Base-by-base conservation (phyloP, 1,140 invertebrate genomes). In the Anastrepha obliqua region DNA sequence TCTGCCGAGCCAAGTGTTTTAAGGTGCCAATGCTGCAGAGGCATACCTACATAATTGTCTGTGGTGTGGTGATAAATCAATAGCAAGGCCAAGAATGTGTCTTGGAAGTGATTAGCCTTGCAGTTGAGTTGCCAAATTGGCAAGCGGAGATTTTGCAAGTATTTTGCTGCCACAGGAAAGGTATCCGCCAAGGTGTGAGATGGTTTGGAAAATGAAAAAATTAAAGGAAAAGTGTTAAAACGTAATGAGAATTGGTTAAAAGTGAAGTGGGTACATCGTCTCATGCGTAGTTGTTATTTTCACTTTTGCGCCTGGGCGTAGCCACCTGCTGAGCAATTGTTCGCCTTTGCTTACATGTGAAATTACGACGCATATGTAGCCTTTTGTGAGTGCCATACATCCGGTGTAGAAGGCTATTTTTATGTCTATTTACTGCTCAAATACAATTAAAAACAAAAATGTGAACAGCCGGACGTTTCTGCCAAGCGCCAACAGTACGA, bases 31-130 rank as follows among this genome's bases (percentile, higher is more conserved):
- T 42, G 51, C 8, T 62, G 60, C 60, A 62, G n/a, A 13, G 60
- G 60, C 74, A 58, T 1, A 42, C 29, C 65, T 70, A 42, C 60
- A 17, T 62, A 74, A 20, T 39, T 81, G 8, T 81, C 47, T 58
- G 51, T 17, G 60, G 60, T 29, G 74, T 55, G 74, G 74, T 55
- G 74, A 81, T 81, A 81, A 81, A 81, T 81, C 74, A 81, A 81
- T 81, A 81, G 74, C 74, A 55, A 81, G 47, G 74, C 74, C 17
- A 81, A 20, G 47, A 20, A 81, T 81, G 47, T 20, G 20, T 9
- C n/a, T 81, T 55, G 20, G 15, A 20, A 58, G 47, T 47, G 47
- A 81, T 81, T 58, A 81, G 17, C 74, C 74, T 51, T 81, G 74
- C n/a, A 20, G 8, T 67, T 51, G 17, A 29, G 47, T n/a, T 81